A percentile compares a stretch with the other conserved stretches of the same genome.
Evolutionary conservation across 2,797 vertebrate genomes (phyloP).

Genomic region (Gallinago solitaria): DNA sequence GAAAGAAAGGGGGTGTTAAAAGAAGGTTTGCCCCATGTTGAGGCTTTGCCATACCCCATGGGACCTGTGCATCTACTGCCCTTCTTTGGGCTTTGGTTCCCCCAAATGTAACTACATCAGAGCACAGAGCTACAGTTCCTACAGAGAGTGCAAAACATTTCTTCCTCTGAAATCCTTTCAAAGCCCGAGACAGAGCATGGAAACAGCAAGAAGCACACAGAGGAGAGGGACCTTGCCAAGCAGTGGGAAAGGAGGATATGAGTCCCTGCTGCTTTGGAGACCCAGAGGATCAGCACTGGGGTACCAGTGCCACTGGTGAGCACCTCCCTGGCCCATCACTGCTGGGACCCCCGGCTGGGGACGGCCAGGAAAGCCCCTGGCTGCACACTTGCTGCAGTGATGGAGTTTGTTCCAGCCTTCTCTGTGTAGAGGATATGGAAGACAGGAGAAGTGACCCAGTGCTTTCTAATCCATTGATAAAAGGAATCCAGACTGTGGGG

Average conservation of each 20-base stretch:
- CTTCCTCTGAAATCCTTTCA: not conserved
- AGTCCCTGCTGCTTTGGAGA: not conserved
- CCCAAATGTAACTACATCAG: fast-evolving
- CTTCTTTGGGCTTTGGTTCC: not conserved
- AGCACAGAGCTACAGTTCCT: not conserved
- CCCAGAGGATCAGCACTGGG: no score
- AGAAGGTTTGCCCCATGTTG: not conserved
- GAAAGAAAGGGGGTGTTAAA: not conserved
- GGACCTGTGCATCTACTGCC: not conserved
- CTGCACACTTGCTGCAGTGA: not conserved
- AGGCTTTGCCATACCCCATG: not conserved
- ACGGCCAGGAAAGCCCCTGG: fast-evolving
- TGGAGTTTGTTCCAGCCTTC: fast-evolving
- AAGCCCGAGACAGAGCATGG: not conserved
- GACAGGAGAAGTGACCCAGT: constrained; percentile 8
- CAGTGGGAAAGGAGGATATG: not conserved
- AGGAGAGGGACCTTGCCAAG: not conserved
- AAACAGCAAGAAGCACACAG: not conserved
- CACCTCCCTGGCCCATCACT: not conserved
- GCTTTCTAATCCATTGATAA: constrained; percentile 12
- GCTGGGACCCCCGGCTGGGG: not conserved
- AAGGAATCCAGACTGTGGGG: constrained; percentile 22
- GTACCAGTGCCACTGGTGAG: not conserved
- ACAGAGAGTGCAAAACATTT: not conserved
- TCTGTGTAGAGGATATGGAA: not conserved